Percentiles rank a stretch among this genome's conserved stretches.
Evolutionary conservation across 92 coral and sea anemone genomes (phyloP).

Genomic region (Siderastrea siderea): DNA sequence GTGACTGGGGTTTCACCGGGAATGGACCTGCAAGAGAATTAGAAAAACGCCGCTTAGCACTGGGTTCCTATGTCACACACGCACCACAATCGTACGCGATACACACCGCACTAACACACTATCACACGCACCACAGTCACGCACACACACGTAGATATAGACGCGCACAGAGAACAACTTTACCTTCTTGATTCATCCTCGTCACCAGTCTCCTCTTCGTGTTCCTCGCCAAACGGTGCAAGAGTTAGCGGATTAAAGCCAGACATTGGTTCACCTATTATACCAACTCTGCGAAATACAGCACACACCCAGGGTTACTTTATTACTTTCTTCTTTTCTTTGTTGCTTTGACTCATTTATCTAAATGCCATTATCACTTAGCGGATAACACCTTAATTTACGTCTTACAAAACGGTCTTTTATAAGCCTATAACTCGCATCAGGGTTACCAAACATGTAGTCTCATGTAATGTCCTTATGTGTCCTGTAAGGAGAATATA

Average conservation of each 20-base stretch:
- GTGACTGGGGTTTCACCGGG: slow-evolving; percentile 43
- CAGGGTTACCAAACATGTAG: too few relatives aligned
- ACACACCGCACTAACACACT: not conserved
- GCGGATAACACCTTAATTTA: too few relatives aligned
- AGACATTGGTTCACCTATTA: slow-evolving; percentile 95
- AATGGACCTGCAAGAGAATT: slow-evolving; percentile 21
- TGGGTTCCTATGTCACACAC: not conserved
- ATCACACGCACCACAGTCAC: not conserved
- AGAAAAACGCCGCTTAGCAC: not conserved
- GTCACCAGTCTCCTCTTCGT: slow-evolving; percentile 81
- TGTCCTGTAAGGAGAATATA: too few relatives aligned
- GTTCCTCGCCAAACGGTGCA: slow-evolving; percentile 94
- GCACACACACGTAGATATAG: not conserved
- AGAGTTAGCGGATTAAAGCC: slow-evolving; percentile 93
- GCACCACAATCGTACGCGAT: not conserved
- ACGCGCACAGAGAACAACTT: not conserved
- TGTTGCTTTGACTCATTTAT: not conserved
- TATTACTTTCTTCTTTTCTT: not conserved
- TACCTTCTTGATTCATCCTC: slow-evolving; percentile 72
- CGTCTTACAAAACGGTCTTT: too few relatives aligned
- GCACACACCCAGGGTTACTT: not conserved
- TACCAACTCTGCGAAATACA: slow-evolving; percentile 81
- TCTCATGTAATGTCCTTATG: too few relatives aligned
- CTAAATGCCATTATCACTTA: not conserved
- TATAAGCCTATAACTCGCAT: too few relatives aligned